Base-by-base conservation (phyloP, 2,888 invertebrate genomes). In the Cephus runcator region DNA sequence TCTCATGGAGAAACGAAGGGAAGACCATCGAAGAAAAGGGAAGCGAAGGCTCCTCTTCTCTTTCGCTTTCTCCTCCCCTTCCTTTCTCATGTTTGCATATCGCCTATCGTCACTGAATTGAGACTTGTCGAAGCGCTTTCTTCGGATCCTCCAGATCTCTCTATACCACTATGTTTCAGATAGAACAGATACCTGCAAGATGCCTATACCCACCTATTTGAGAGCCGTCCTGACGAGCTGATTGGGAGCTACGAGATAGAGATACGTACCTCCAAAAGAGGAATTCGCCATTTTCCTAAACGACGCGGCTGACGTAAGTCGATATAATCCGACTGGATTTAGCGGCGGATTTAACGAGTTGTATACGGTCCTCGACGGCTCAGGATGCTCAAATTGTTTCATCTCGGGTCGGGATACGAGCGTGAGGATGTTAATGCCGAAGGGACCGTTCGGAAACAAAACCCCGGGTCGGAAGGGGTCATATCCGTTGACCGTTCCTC, bases 1-100 rank as follows among this genome's bases (percentile, higher is more conserved):
- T 78, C 76, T 68, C 77, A 75, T 36, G 76, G 76, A 80, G 79
- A 83, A 82, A 84, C 79, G 81, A 71, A 71, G 56, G 23, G 71
- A 71, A 71, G 71, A 71, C 31, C 33, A 80, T 81, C 76, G n/a
- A n/a, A n/a, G n/a, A n/a, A 76, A 74, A 56, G 31, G 71, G 73
- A 73, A 77, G 80, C 2, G 56, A 79, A 73, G 76, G 81, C 78
- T 78, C 73, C 74, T 79, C 75, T 68, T 33, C 69, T 68, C 69
- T 15, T 9, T 23, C 6, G 56, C n/a, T 36, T 73, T 35, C 69
- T 0, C 12, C 69, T 69, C 12, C 11, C 6, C 69, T 69, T 30
- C 69, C 2, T 71, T 31, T 6, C n/a, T 56, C 9, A 56, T 56
- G 9, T 56, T 56, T 56, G 23, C 56, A 23, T 56, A 56, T 56